A percentile compares a stretch with the other conserved stretches of the same genome.
Conservation (phyloP, 2,888 invertebrate species). For the Pinctada fucata region DNA sequence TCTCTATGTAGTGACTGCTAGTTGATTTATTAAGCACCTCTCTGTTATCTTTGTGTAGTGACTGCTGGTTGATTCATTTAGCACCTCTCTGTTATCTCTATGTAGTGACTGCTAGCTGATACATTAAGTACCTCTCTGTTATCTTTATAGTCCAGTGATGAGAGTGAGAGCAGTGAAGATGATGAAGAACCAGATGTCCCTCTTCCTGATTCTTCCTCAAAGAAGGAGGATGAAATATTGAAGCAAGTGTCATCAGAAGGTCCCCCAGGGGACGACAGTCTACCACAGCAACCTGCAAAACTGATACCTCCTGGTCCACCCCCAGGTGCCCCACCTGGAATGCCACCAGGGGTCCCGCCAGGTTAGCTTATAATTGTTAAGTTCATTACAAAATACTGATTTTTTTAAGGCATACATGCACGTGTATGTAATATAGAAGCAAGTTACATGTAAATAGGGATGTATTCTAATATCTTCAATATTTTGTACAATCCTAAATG, state of each 20-base stretch:
- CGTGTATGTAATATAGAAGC: too few species aligned
- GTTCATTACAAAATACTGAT: background rate
- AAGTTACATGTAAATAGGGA: too few species aligned
- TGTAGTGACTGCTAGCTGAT: too few species aligned
- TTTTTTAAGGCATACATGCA: background rate
- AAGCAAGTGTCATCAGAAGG: conserved; percentile 22
- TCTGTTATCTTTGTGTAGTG: too few species aligned
- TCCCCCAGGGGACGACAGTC: conserved; percentile 34
- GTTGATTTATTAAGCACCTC: too few species aligned
- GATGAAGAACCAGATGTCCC: conserved; percentile 14
- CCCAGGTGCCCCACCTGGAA: conserved; percentile 67
- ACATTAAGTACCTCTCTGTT: too few species aligned
- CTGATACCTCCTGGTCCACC: conserved; percentile 64
- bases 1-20: too few species aligned
- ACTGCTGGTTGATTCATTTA: too few species aligned
- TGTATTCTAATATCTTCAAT: too few species aligned
- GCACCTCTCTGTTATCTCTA: too few species aligned
- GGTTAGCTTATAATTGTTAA: conserved; percentile 45
- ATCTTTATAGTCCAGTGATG: background rate
- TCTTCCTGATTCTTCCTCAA: conserved; percentile 6
- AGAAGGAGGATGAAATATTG: conserved; percentile 27
- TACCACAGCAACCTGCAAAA: conserved; percentile 36
- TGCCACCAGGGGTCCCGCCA: conserved; percentile 71
- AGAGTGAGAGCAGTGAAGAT: conserved; percentile 23
- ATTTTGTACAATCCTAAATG: too few species aligned